A percentile compares a stretch with the other conserved stretches of the same genome.
Conservation (phyloP, 2,888 invertebrate genomes). For the Drosophila tanythrix region DNA sequence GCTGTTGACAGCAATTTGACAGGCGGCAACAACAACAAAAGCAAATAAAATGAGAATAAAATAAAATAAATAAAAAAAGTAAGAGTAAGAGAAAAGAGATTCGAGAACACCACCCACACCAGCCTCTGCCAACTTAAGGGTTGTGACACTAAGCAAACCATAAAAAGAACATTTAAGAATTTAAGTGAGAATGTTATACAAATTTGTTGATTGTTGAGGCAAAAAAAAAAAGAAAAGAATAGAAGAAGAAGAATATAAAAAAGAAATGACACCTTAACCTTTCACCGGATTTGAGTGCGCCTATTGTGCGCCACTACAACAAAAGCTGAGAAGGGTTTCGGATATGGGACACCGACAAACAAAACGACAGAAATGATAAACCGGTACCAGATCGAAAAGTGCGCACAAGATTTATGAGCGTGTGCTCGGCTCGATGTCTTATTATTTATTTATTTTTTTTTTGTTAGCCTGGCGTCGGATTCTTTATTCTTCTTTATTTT, state of each 20-base stretch:
- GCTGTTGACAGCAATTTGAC: conserved; percentile 82
- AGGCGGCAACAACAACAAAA: conserved; percentile 64
- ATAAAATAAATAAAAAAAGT: conserved; percentile 24
- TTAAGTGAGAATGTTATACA: conserved; percentile 67
- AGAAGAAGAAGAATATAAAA: conserved; percentile 22
- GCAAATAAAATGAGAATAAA: conserved; percentile 56
- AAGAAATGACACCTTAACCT: conserved; percentile 72
- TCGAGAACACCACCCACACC: conserved; percentile 16
- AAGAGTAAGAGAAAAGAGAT: conserved; percentile 27
- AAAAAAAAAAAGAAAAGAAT: conserved; percentile 13
- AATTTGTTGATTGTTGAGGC: conserved; percentile 77
- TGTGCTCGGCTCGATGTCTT: conserved; percentile 48
- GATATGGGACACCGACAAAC: conserved; percentile 60
- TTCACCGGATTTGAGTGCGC: conserved; percentile 54
- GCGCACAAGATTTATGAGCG: conserved; percentile 70
- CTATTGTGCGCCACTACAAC: conserved; percentile 42
- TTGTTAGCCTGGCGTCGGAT: conserved; percentile 9
- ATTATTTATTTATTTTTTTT: conserved; percentile 52
- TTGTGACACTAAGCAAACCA: conserved; percentile 49
- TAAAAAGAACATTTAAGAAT: conserved; percentile 38
- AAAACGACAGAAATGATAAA: conserved; percentile 8
- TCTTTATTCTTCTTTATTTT: conserved; percentile 26
- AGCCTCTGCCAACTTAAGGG: conserved; percentile 60
- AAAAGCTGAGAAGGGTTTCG: conserved; percentile 60
- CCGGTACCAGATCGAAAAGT: conserved; percentile 48